Evolutionary conservation across 1,140 invertebrate genomes (phyloP), one percentile per base, ranked within the genome.

Genomic region (Lepidotrigona ventralis): DNA sequence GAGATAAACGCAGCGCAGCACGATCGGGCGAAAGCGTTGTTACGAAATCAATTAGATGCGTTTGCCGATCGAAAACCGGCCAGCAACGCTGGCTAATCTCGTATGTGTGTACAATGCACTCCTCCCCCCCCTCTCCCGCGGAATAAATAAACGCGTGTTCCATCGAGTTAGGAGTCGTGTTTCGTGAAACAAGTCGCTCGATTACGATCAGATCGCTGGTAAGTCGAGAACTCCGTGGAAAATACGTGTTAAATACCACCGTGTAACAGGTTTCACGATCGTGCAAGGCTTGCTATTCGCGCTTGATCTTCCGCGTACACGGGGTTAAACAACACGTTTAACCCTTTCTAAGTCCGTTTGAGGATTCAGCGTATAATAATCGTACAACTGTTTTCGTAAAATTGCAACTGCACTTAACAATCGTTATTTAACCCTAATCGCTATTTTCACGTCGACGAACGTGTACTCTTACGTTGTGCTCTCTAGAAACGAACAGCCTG

Each of bases 261-360:
- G 39, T n/a, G 79, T 79, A 88, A 87, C 87, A 85, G 86, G 86
- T 87, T 88, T 75, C 83, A 21, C 74, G 70, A 86, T 56, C 63
- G 78, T 69, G 74, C n/a, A 12, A 29, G 69, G 53, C 66, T 29
- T 39, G 66, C 33, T 39, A 56, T 56, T 54, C 39, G 74, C 12
- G 70, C 73, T 60, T 46, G 29, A 69, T 86, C 74, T 85, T 82
- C 69, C n/a, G n/a, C 6, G 14, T 64, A 29, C 11, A 6, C n/a
- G n/a, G n/a, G n/a, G 26, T 15, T n/a, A 64, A 64, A 64, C 29
- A 33, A 66, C 26, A 3, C 29, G 64, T 19, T 29, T 66, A 26
- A 5, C 19, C 23, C 39, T 26, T 15, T n/a, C 46, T 17, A 19
- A n/a, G 8, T 66, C 23, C n/a, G 15, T 19, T 46, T 2, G 9